phyloP scores from a whole-genome alignment of 2,113 vertebrate genomes.

The Daphoenositta chrysoptera region DNA sequence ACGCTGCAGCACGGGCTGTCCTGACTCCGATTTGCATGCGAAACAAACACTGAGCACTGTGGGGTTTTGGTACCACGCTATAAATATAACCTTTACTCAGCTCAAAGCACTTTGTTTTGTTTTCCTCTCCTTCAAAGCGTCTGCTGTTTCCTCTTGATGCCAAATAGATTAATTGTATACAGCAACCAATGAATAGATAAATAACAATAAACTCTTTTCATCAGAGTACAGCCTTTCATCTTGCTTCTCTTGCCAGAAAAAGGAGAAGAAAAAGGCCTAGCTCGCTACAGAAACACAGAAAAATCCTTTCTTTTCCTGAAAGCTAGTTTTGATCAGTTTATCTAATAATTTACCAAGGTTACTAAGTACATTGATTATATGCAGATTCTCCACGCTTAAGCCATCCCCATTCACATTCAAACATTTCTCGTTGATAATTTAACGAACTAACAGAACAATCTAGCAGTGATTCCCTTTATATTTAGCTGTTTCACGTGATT shows the following conservation, averaged over 20 bases:
- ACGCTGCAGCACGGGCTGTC: not conserved
- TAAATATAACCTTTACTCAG: conserved; percentile 28
- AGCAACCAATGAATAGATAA: conserved; percentile 50
- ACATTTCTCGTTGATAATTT: not conserved
- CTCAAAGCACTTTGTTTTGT: conserved; percentile 28
- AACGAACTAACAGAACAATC: not conserved
- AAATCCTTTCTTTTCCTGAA: not conserved
- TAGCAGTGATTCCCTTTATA: not conserved
- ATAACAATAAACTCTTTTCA: conserved; percentile 58
- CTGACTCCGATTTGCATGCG: not conserved
- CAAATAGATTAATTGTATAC: conserved; percentile 47
- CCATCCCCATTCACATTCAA: not conserved
- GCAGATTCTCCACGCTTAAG: not conserved
- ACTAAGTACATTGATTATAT: not conserved
- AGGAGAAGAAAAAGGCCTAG: not conserved
- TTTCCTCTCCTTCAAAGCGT: conserved; percentile 46
- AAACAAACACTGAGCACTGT: not conserved
- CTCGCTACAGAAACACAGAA: not conserved
- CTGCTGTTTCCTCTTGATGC: conserved; percentile 45
- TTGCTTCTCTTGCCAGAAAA: not conserved
- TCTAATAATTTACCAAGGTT: not conserved
- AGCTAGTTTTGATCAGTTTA: conserved; percentile 13
- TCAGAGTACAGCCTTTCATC: conserved; percentile 24
- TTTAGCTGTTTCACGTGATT: not conserved
- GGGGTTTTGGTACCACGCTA: conserved; percentile 1